Evolutionary conservation across 1,140 invertebrate species (phyloP), one percentile per base, ranked within the genome.

Genomic region (Pantala flavescens): DNA sequence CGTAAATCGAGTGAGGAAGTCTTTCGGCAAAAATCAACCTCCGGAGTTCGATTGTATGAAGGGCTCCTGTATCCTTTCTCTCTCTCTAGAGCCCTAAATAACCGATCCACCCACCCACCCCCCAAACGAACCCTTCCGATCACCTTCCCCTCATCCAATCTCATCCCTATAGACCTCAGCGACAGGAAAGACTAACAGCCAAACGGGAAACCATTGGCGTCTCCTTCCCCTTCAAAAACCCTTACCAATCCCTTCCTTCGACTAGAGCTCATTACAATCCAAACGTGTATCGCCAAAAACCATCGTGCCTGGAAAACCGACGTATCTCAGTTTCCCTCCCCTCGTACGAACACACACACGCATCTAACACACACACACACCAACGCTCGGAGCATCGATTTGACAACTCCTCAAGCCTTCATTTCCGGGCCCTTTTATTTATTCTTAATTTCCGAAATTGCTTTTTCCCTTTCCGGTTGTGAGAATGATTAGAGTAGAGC

Each of bases 1-100:
- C 76, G 75, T 75, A 77, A 72, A 74, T 14, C 76, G 75, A 77
- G 28, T 9, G 28, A n/a, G 28, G 28, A 36, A 36, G 2, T 36
- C 28, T 36, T 36, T 36, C 28, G 28, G 9, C 28, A 36, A 36
- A 36, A 36, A 36, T 36, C 28, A 36, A 36, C 28, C 28, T 36
- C 28, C 28, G 2, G 28, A 36, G 28, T 36, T 36, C 28, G 28
- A 36, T 36, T 36, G 28, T n/a, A n/a, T 36, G 28, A 36, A 36
- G 28, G 28, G 9, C 28, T 36, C 28, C 28, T 36, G 28, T 36
- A 36, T 36, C 28, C 28, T 36, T 36, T 21, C 49, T 63, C 49
- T 21, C 14, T 63, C 12, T 7, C 12, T 12, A 7, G 3, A 63
- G 16, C 49, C 49, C 49, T 21, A 16, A 21, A 63, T 63, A 16